Evolutionary conservation across 2,888 invertebrate genomes (phyloP).

Genomic region (Myopa tessellatipennis): DNA sequence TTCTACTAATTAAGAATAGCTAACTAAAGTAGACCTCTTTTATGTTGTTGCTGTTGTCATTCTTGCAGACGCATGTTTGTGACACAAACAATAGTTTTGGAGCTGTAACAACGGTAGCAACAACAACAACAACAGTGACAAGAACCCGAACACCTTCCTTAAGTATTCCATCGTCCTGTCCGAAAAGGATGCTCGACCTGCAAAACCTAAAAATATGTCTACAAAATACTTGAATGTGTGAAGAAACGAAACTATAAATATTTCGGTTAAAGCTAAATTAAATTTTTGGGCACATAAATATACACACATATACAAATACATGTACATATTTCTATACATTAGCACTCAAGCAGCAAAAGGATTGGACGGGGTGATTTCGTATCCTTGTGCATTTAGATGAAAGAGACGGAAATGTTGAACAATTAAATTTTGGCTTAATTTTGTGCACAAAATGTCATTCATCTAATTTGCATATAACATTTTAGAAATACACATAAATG

Average conservation of each 20-base stretch:
- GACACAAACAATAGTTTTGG: slow-evolving; percentile 60
- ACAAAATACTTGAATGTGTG: neutral
- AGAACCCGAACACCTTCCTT: neutral
- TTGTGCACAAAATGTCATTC: slow-evolving; percentile 47
- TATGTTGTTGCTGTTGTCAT: slow-evolving; percentile 17
- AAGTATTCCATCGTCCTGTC: neutral
- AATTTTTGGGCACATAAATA: neutral
- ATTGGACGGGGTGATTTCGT: neutral
- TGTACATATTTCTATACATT: neutral
- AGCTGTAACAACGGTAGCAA: slow-evolving; percentile 42
- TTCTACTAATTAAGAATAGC: slow-evolving; percentile 60
- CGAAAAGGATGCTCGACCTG: slow-evolving; percentile 1
- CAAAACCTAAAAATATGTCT: neutral
- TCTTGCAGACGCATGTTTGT: slow-evolving; percentile 54
- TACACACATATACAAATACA: neutral
- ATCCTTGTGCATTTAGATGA: neutral
- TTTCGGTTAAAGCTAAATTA: too few species aligned
- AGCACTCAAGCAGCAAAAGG: neutral
- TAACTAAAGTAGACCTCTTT: slow-evolving; percentile 49
- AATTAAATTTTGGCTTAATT: slow-evolving; percentile 50
- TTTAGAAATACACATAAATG: neutral
- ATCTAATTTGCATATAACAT: slow-evolving; percentile 52
- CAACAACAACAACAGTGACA: slow-evolving; percentile 1
- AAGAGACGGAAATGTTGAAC: slow-evolving; percentile 41
- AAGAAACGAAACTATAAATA: slow-evolving; percentile 4